These are phyloP conservation scores for Trichopoda pennipes DNA, from an alignment of 2,888 invertebrate genomes.

Conservation along the genomic window DNA sequence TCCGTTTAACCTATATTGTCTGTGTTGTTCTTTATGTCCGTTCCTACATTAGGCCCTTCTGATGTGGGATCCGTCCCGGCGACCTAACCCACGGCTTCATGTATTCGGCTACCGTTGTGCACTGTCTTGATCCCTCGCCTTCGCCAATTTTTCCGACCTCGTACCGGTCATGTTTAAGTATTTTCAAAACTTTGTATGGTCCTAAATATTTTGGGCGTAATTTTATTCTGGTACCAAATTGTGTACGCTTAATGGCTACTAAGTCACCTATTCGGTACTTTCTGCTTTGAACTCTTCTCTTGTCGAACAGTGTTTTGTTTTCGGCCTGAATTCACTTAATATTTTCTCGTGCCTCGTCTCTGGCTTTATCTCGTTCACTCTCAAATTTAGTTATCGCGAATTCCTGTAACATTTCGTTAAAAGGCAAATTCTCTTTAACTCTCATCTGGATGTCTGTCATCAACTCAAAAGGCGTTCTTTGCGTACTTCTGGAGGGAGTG, in stretches of 20 bases:
- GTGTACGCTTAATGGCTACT: constrained; percentile 31
- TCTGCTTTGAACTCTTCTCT: background rate
- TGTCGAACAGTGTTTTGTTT: background rate
- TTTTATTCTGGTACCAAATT: constrained; percentile 39
- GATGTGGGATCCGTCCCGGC: too few relatives aligned
- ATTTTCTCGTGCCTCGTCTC: background rate
- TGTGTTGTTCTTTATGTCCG: too few relatives aligned
- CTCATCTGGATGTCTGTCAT: background rate
- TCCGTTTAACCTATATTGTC: too few relatives aligned
- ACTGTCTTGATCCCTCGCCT: background rate
- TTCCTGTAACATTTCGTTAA: background rate
- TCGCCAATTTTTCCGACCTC: constrained; percentile 4
- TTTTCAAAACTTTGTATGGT: background rate
- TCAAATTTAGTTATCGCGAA: background rate
- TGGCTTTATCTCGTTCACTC: background rate
- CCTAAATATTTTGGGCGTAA: constrained; percentile 13
- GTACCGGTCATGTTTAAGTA: too few relatives aligned
- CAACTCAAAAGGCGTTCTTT: constrained; percentile 25
- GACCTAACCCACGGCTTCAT: background rate
- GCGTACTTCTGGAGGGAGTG: background rate
- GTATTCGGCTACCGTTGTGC: background rate
- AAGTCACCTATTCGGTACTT: constrained; percentile 9
- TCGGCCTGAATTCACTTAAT: constrained; percentile 4
- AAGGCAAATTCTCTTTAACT: too few relatives aligned
- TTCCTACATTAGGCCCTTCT: too few relatives aligned